These are phyloP conservation scores for Scortum barcoo DNA, from an alignment of 2,113 vertebrate genomes.

Conservation along the genomic window DNA sequence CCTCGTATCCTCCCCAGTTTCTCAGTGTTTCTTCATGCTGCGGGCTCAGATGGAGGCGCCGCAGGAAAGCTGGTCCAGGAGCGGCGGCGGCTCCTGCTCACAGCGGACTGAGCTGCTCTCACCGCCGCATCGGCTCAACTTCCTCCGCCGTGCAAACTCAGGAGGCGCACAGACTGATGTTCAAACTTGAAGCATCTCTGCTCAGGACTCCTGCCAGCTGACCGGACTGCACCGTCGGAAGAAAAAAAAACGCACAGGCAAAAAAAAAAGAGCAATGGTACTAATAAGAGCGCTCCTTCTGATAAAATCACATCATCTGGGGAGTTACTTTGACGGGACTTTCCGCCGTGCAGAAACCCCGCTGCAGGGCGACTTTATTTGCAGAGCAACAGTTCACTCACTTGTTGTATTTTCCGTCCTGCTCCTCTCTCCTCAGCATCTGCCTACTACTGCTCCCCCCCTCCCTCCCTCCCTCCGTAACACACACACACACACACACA, in stretches of 20 bases:
- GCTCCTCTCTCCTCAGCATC: slow-evolving; percentile 65
- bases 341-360: slow-evolving; percentile 26
- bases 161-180: slow-evolving; percentile 23
- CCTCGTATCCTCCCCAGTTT: neutral
- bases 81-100: slow-evolving; percentile 16
- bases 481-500: slow-evolving; percentile 42
- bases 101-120: slow-evolving; percentile 1
- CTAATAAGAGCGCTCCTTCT: neutral
- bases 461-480: slow-evolving; percentile 35
- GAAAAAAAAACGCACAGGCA: neutral
- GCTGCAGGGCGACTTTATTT: slow-evolving; percentile 59
- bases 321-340: slow-evolving; percentile 50
- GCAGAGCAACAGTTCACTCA: slow-evolving; percentile 85
- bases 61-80: slow-evolving; percentile 45
- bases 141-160: slow-evolving; percentile 40
- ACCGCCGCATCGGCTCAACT: slow-evolving; percentile 46
- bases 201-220: slow-evolving; percentile 26
- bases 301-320: neutral
- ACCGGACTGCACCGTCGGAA: slow-evolving; percentile 2
- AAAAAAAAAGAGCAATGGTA: too few relatives aligned
- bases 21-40: slow-evolving; percentile 18
- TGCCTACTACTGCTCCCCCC: slow-evolving; percentile 56
- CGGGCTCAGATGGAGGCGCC: slow-evolving; percentile 39
- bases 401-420: slow-evolving; percentile 81
- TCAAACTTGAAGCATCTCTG: slow-evolving; percentile 40